phyloP scores from a whole-genome alignment of 1,140 invertebrate genomes.

The Bombus balteatus region DNA sequence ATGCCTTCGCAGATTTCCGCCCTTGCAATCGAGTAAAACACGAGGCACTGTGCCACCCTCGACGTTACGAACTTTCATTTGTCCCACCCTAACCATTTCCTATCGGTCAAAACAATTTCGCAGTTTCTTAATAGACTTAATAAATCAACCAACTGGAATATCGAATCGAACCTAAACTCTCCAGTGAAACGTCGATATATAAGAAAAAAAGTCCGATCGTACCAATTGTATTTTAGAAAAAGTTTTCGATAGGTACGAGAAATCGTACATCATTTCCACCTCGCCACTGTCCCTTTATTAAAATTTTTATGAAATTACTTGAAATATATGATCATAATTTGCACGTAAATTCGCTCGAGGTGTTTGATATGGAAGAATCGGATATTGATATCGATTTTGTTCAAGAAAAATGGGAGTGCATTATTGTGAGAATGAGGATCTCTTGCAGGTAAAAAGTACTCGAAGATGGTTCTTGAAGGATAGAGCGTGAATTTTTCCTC shows the following conservation, averaged over 20 bases:
- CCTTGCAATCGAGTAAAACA: slow-evolving; percentile 69
- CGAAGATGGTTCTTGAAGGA: too few species aligned
- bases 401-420: background rate
- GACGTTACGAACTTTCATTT: slow-evolving; percentile 57
- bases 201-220: background rate
- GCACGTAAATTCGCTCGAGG: background rate
- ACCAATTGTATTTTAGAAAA: background rate
- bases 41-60: slow-evolving; percentile 61
- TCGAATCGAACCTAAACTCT: slow-evolving; percentile 19
- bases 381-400: background rate
- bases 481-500: too few species aligned
- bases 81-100: slow-evolving; percentile 68
- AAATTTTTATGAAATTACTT: slow-evolving; percentile 14
- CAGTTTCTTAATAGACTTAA: slow-evolving; percentile 72
- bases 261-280: background rate
- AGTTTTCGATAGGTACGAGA: background rate
- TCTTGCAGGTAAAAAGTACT: background rate
- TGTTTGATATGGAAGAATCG: background rate
- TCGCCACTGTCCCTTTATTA: slow-evolving; percentile 3
- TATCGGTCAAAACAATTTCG: slow-evolving; percentile 71
- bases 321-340: slow-evolving; percentile 13
- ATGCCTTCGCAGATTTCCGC: slow-evolving; percentile 63
- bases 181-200: background rate
- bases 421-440: background rate
- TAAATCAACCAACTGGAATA: slow-evolving; percentile 54